These are phyloP conservation scores for Shargacucullia verbasci DNA, from an alignment of 2,888 invertebrate species.

Conservation along the genomic window DNA sequence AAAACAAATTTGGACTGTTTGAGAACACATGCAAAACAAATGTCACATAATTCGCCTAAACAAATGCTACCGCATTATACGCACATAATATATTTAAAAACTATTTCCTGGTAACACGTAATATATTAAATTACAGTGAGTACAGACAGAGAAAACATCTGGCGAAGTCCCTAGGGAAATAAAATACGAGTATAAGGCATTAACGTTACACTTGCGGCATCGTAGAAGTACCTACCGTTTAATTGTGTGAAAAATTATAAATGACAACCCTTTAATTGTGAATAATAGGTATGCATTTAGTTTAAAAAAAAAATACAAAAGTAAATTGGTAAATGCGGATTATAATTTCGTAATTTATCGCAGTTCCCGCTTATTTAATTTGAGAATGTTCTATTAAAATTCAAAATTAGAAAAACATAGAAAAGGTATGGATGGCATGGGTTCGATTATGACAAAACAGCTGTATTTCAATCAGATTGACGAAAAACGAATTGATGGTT, in stretches of 20 bases:
- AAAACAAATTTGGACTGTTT: not conserved
- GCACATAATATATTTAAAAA: not conserved
- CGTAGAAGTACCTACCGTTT: slow-evolving; percentile 1
- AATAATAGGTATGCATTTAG: no score
- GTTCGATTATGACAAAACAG: no score
- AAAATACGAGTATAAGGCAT: not conserved
- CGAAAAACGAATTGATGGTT: no score
- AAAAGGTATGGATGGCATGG: no score
- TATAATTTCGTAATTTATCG: not conserved
- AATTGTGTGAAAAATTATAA: slow-evolving; percentile 1
- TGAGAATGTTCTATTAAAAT: no score
- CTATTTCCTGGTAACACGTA: not conserved
- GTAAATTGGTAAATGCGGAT: not conserved
- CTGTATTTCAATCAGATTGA: not conserved
- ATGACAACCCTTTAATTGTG: not conserved
- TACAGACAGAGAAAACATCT: slow-evolving; percentile 31
- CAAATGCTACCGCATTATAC: not conserved
- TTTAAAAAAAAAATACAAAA: no score
- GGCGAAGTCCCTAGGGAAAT: slow-evolving; percentile 27
- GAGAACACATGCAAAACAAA: not conserved
- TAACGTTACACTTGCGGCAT: not conserved
- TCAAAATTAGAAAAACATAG: no score
- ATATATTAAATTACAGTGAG: slow-evolving; percentile 36
- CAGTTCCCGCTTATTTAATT: no score
- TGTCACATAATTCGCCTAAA: not conserved